phyloP scores from a whole-genome alignment of 2,113 vertebrate genomes.

The Nerophis lumbriciformis region DNA sequence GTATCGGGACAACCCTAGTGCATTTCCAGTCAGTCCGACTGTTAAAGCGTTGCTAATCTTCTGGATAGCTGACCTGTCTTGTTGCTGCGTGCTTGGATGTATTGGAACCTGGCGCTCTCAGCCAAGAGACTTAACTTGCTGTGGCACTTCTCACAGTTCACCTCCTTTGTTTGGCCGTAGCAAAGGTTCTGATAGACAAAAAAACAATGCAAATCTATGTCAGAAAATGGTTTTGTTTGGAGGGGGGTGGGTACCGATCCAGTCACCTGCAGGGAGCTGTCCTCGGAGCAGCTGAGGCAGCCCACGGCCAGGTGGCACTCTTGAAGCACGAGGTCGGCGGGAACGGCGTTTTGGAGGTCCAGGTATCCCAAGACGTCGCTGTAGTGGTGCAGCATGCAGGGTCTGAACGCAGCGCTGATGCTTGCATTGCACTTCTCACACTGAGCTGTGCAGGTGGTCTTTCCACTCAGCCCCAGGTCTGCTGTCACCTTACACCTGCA shows the following conservation, averaged over 20 bases:
- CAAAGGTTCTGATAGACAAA: constrained; percentile 54
- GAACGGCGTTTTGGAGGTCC: constrained; percentile 66
- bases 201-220: neutral
- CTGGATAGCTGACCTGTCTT: constrained; percentile 58
- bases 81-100: constrained; percentile 56
- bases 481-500: constrained; percentile 75
- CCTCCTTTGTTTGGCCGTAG: constrained; percentile 72
- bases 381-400: constrained; percentile 74
- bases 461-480: constrained; percentile 66
- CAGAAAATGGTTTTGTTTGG: neutral
- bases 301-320: constrained; percentile 64
- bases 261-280: constrained; percentile 61
- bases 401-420: constrained; percentile 67
- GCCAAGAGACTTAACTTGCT: constrained; percentile 66
- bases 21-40: neutral
- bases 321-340: constrained; percentile 73
- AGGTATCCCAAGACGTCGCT: constrained; percentile 73
- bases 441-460: constrained; percentile 61
- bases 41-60: constrained; percentile 10
- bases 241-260: neutral
- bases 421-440: constrained; percentile 74
- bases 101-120: constrained; percentile 72
- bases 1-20: neutral
- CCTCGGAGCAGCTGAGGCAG: constrained; percentile 74
- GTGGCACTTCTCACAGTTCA: constrained; percentile 74